Base-by-base conservation (phyloP, 2,888 invertebrate genomes). In the Apamea anceps region DNA sequence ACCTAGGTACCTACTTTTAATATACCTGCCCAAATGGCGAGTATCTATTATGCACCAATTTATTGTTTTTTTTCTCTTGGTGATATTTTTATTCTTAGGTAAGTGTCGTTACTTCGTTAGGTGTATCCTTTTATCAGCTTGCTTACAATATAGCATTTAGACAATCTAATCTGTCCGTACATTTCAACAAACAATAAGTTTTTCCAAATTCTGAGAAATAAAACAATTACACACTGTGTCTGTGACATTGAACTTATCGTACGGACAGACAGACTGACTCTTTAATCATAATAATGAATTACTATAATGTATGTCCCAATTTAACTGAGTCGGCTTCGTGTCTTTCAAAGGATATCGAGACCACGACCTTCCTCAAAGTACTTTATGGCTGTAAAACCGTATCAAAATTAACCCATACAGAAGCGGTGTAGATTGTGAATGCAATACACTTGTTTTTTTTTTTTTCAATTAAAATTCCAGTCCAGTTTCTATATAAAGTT, bases 221-320 rank as follows among this genome's bases (percentile, higher is more conserved):
- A 60, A 85, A 90, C 83, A 89, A 87, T 77, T 79, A 51, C 21
- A 32, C 70, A 37, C 76, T 77, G 79, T 88, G 67, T 72, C 21
- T 72, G 70, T 83, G 79, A 85, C 81, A 83, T 84, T 87, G 84
- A 88, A 84, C 74, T 80, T 78, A 72, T 84, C 72, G 7, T 60
- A 67, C 62, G 37, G 15, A 75, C 80, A 79, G 32, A 81, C 76
- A 57, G 25, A 81, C 81, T 4, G 42, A 57, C 75, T 81, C 67
- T 80, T 78, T 77, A 18, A 45, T 70, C 25, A 42, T 70, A 67
- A 1, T 72, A 32, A 54, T 42, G 45, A 70, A 42, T 15, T 60
- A 80, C 32, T 62, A 13, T 28, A 48, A 63, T 73, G 25, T 60
- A 28, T 28, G 45, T 25, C n/a, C 45, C 37, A 63, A 32, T 57